phyloP scores from a whole-genome alignment of 2,888 invertebrate genomes.

The Hypselothyrea guttata region DNA sequence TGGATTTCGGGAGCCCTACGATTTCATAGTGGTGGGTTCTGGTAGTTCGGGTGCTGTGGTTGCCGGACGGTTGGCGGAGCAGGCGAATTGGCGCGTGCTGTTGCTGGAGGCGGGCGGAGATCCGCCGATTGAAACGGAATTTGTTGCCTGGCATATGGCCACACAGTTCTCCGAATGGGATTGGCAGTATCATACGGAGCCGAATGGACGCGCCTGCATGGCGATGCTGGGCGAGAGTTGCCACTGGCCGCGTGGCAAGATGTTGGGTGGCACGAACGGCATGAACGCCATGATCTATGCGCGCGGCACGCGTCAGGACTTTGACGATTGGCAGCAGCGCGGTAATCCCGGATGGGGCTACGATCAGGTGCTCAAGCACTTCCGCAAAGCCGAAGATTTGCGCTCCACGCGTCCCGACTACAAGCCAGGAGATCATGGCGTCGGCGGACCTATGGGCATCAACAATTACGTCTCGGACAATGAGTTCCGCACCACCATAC shows the following conservation, averaged over 20 bases:
- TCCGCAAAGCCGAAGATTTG: slow-evolving; percentile 90
- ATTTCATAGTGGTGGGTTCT: slow-evolving; percentile 85
- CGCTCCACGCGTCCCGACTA: slow-evolving; percentile 81
- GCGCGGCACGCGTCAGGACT: slow-evolving; percentile 87
- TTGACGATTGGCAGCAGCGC: slow-evolving; percentile 85
- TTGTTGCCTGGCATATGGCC: slow-evolving; percentile 81
- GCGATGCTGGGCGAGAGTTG: slow-evolving; percentile 82
- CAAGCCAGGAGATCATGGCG: slow-evolving; percentile 84
- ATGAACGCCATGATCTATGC: slow-evolving; percentile 88
- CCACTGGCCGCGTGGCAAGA: slow-evolving; percentile 85
- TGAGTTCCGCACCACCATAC: slow-evolving; percentile 86
- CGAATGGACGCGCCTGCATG: slow-evolving; percentile 80
- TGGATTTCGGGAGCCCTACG: slow-evolving; percentile 80
- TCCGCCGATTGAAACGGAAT: slow-evolving; percentile 83
- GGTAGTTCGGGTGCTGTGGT: slow-evolving; percentile 86
- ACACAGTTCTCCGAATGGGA: slow-evolving; percentile 81
- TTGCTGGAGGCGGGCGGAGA: slow-evolving; percentile 91
- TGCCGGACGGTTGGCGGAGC: slow-evolving; percentile 88
- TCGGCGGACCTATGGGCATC: slow-evolving; percentile 84
- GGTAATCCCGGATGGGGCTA: slow-evolving; percentile 89
- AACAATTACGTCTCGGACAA: slow-evolving; percentile 88
- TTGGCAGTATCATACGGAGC: slow-evolving; percentile 81
- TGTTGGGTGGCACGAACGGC: slow-evolving; percentile 86
- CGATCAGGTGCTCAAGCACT: slow-evolving; percentile 90
- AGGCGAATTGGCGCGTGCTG: slow-evolving; percentile 88